Evolutionary conservation across 1,140 invertebrate species (phyloP).

Genomic region (Drosophila miranda): DNA sequence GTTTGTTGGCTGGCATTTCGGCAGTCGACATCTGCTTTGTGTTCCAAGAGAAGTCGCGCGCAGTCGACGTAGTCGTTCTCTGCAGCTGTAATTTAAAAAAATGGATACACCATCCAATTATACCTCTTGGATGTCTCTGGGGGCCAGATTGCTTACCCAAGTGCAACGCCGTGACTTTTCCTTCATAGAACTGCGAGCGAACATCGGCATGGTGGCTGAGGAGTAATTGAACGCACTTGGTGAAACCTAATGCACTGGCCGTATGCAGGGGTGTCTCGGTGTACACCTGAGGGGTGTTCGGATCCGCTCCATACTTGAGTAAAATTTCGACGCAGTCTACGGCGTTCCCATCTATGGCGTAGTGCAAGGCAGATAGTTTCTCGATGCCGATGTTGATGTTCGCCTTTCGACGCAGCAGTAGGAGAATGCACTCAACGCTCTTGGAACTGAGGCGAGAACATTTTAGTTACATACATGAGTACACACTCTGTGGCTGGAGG

Average conservation of each 20-base stretch:
- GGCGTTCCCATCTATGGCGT: conserved; percentile 88
- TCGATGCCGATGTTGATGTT: conserved; percentile 89
- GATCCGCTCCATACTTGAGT: conserved; percentile 87
- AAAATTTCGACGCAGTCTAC: conserved; percentile 87
- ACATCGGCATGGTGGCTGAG: conserved; percentile 89
- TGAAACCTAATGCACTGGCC: conserved; percentile 88
- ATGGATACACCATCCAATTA: neutral
- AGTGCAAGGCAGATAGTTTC: conserved; percentile 87
- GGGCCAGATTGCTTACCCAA: conserved; percentile 82
- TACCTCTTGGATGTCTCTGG: neutral
- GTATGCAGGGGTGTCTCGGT: conserved; percentile 93
- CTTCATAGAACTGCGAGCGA: conserved; percentile 87
- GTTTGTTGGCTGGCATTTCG: conserved; percentile 89
- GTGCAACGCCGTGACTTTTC: conserved; percentile 89
- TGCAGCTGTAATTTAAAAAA: conserved; percentile 83
- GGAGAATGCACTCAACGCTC: conserved; percentile 84
- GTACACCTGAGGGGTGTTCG: conserved; percentile 91
- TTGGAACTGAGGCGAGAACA: conserved; percentile 81
- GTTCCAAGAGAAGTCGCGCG: conserved; percentile 87
- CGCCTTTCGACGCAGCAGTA: conserved; percentile 86
- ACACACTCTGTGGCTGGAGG: neutral
- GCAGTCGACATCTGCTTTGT: conserved; percentile 87
- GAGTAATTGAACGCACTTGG: conserved; percentile 87
- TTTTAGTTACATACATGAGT: conserved; percentile 6
- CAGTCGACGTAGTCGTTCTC: conserved; percentile 91